Evolutionary conservation across 2,113 vertebrate species (phyloP).

Genomic region (Hyaena hyaena): DNA sequence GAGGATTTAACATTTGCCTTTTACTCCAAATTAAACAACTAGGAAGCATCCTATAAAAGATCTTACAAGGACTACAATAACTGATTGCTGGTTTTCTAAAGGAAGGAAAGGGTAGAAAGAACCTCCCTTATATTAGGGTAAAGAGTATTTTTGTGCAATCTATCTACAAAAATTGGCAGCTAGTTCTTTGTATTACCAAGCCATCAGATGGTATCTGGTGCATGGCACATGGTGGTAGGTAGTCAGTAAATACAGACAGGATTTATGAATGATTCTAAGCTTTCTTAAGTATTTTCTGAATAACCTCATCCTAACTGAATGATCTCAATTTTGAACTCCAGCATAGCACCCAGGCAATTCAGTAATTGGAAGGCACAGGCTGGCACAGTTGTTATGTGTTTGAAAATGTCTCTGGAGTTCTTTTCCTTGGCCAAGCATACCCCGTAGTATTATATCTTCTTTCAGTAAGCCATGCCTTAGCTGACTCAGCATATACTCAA

Average conservation of each 20-base stretch:
- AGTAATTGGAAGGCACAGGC: not conserved
- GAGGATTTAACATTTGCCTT: slow-evolving; percentile 10
- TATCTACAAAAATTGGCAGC: not conserved
- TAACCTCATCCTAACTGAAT: not conserved
- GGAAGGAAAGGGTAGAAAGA: not conserved
- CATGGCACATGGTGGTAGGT: not conserved
- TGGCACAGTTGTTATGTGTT: not conserved
- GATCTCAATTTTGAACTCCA: not conserved
- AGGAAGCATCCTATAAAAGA: not conserved
- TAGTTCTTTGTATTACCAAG: not conserved
- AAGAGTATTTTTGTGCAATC: not conserved
- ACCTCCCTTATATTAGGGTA: not conserved
- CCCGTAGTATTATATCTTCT: not conserved
- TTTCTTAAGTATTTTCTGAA: not conserved
- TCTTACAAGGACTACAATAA: not conserved
- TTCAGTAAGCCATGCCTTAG: slow-evolving; percentile 17
- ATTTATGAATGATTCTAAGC: not conserved
- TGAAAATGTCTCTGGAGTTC: not conserved
- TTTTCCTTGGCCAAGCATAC: not conserved
- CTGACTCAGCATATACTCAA: slow-evolving; percentile 38
- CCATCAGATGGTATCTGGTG: accelerated
- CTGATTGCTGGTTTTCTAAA: not conserved
- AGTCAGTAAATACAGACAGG: not conserved
- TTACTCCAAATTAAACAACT: slow-evolving; percentile 23
- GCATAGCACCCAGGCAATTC: not conserved